Conservation (phyloP, 35 echinoderm and acorn worm species). For the Acanthaster planci region DNA sequence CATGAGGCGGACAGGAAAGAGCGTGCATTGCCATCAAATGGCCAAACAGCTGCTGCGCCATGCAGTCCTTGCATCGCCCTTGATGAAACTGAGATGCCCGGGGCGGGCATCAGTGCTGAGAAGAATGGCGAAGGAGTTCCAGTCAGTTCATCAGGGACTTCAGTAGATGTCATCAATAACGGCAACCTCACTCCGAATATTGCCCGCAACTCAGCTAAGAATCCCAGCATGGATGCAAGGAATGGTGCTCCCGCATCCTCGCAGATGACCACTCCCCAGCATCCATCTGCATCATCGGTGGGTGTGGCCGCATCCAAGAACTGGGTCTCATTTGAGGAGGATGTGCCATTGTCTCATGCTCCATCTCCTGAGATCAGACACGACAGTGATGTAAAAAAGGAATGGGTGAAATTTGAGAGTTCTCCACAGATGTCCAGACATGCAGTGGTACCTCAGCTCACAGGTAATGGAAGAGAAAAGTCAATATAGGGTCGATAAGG, state of each 20-base stretch:
- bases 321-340: constrained; percentile 21
- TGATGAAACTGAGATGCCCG: neutral
- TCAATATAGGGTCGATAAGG: neutral
- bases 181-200: neutral
- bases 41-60: constrained; percentile 16
- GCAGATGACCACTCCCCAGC: too few species aligned
- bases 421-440: neutral
- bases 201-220: too few species aligned
- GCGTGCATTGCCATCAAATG: neutral
- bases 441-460: neutral
- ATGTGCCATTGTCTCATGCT: neutral
- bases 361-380: neutral
- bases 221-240: too few species aligned
- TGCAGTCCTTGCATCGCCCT: neutral
- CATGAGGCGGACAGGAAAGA: neutral
- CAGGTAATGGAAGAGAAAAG: constrained; percentile 4
- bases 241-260: too few species aligned
- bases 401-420: constrained; percentile 24
- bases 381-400: neutral
- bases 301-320: constrained; percentile 1
- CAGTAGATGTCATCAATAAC: constrained; percentile 15
- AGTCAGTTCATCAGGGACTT: neutral
- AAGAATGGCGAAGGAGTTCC: neutral
- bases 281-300: constrained; percentile 15
- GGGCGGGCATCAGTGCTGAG: neutral